These are phyloP conservation scores for Alces alces DNA, from an alignment of 2,113 vertebrate genomes.

Conservation along the genomic window DNA sequence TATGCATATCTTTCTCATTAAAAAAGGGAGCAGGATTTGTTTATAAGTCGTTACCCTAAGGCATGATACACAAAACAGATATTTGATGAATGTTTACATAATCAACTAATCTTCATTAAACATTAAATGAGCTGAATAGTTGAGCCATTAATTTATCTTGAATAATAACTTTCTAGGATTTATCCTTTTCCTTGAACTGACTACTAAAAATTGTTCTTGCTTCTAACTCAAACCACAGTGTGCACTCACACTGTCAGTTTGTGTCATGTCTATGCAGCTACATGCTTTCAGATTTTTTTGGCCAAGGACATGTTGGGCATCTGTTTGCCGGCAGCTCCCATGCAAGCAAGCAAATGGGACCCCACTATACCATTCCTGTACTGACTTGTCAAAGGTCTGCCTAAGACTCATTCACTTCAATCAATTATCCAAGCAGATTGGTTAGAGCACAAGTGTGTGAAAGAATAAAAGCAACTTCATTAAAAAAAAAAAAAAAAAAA, in stretches of 20 bases:
- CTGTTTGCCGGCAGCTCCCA: not conserved
- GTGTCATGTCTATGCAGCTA: not conserved
- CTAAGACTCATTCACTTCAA: not conserved
- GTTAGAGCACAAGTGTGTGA: not conserved
- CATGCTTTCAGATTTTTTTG: not conserved
- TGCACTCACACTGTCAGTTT: not conserved
- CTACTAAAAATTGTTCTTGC: not conserved
- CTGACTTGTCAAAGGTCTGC: not conserved
- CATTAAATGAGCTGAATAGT: not conserved
- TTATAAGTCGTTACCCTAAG: not conserved
- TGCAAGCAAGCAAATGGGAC: not conserved
- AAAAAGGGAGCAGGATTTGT: not conserved
- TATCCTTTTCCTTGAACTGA: not conserved
- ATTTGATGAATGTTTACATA: not conserved
- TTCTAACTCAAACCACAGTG: not conserved
- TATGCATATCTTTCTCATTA: not conserved
- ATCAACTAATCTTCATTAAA: not conserved
- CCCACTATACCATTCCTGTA: not conserved
- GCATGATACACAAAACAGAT: not conserved
- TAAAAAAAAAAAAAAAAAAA: not conserved
- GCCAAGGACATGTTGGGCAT: not conserved
- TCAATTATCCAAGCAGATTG: not conserved
- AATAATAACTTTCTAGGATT: not conserved
- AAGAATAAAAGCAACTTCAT: constrained; percentile 13
- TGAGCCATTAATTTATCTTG: not conserved